A percentile compares a stretch with the other conserved stretches of the same genome.
phyloP scores from a whole-genome alignment of 92 coral and sea anemone species.

The Epizoanthus ramosus region DNA sequence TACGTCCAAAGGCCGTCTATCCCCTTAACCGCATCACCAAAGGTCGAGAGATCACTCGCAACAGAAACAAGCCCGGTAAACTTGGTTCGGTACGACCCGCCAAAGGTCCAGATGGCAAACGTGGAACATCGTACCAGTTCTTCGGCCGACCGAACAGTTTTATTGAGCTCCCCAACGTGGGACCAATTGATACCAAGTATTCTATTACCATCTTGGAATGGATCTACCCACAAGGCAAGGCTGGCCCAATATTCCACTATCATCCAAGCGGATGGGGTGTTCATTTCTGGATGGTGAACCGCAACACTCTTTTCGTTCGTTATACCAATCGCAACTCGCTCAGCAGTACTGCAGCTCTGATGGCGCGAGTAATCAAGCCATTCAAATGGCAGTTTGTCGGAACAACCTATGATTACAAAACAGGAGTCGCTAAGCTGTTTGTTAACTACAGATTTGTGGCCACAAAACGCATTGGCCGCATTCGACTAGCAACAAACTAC shows the following conservation, averaged over 20 bases:
- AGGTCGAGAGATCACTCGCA: slow-evolving; percentile 64
- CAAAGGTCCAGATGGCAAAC: slow-evolving; percentile 79
- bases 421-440: slow-evolving; percentile 63
- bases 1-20: slow-evolving; percentile 67
- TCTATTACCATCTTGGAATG: slow-evolving; percentile 67
- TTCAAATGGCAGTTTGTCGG: slow-evolving; percentile 70
- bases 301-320: slow-evolving; percentile 58
- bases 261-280: slow-evolving; percentile 74
- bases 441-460: slow-evolving; percentile 61
- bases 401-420: slow-evolving; percentile 59
- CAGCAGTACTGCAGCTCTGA: slow-evolving; percentile 45
- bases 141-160: slow-evolving; percentile 76
- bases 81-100: slow-evolving; percentile 71
- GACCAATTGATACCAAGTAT: slow-evolving; percentile 69
- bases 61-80: slow-evolving; percentile 66
- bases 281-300: slow-evolving; percentile 70
- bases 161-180: slow-evolving; percentile 73
- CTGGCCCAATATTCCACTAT: slow-evolving; percentile 77
- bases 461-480: slow-evolving; percentile 51
- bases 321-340: slow-evolving; percentile 65
- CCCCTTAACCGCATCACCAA: slow-evolving; percentile 60
- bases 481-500: slow-evolving; percentile 71
- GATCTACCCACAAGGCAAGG: slow-evolving; percentile 63
- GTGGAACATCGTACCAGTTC: slow-evolving; percentile 68
- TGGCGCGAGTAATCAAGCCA: slow-evolving; percentile 47